Conservation (phyloP, 2,888 invertebrate species). For the Eupithecia subumbrata region DNA sequence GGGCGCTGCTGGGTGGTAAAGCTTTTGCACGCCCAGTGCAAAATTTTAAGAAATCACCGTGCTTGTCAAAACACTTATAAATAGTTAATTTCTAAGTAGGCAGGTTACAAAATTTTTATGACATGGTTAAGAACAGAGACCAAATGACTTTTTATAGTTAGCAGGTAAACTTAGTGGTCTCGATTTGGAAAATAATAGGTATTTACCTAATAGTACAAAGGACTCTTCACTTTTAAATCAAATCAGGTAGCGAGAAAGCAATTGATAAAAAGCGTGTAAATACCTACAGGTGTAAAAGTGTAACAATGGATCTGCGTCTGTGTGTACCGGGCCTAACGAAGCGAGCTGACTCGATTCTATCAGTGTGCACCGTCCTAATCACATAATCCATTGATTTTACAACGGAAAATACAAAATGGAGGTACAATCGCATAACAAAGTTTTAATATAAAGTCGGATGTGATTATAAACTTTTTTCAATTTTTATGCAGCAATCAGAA, state of each 20-base stretch:
- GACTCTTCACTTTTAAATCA: not conserved
- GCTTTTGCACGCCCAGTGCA: too few species aligned
- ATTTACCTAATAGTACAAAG: not conserved
- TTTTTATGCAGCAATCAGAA: not conserved
- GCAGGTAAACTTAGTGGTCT: not conserved
- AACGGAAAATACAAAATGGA: constrained; percentile 38
- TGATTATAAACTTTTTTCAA: constrained; percentile 19
- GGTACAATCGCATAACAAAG: constrained; percentile 19
- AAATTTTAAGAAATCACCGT: too few species aligned
- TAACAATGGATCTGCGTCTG: constrained; percentile 35
- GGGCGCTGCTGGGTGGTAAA: not conserved
- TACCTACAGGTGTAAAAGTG: not conserved
- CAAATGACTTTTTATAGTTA: not conserved
- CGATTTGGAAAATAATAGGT: not conserved
- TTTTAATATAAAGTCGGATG: constrained; percentile 24
- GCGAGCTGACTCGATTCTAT: constrained; percentile 59
- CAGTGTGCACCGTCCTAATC: constrained; percentile 52
- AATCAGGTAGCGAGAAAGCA: not conserved
- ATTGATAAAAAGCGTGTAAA: not conserved
- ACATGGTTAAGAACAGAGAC: not conserved
- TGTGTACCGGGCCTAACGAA: constrained; percentile 64
- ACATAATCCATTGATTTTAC: constrained; percentile 52
- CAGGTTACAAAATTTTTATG: not conserved
- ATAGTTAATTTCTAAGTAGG: too few species aligned
- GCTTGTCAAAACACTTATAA: too few species aligned